phyloP scores from a whole-genome alignment of 2,888 invertebrate species.

The Fragum whitleyi region DNA sequence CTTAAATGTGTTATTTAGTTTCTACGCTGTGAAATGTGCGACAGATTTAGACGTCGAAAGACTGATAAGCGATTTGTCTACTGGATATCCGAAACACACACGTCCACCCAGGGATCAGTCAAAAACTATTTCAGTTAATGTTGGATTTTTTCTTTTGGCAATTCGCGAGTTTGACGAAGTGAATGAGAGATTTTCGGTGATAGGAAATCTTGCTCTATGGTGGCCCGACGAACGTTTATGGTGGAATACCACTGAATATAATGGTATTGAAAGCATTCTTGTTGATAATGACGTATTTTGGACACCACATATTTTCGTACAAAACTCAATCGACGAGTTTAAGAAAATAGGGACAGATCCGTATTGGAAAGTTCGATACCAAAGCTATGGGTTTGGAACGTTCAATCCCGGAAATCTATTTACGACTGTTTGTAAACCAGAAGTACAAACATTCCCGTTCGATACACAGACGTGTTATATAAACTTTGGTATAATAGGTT shows the following conservation, averaged over 20 bases:
- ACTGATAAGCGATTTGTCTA: not conserved
- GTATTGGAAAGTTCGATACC: conserved; percentile 9
- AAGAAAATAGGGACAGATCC: not conserved
- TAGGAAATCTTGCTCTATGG: not conserved
- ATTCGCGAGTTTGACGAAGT: conserved; percentile 5
- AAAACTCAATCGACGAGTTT: conserved; percentile 1
- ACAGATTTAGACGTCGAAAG: not conserved
- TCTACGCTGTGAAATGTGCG: not conserved
- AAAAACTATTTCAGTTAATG: not conserved
- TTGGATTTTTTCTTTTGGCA: not conserved
- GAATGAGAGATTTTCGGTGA: conserved; percentile 11
- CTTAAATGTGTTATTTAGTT: too few species aligned
- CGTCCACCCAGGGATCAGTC: conserved; percentile 5
- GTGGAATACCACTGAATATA: not conserved
- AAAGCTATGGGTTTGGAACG: not conserved
- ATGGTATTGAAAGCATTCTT: not conserved
- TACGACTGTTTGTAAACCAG: not conserved
- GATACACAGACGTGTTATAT: not conserved
- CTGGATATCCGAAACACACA: not conserved
- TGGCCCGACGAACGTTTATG: not conserved
- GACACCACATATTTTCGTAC: not conserved
- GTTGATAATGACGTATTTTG: conserved; percentile 13
- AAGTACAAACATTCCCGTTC: not conserved
- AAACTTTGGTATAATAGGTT: not conserved
- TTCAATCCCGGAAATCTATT: not conserved